Percentiles rank a stretch among this genome's conserved stretches.
Conservation (phyloP, 2,797 vertebrate genomes). For the Amniataba percoides region DNA sequence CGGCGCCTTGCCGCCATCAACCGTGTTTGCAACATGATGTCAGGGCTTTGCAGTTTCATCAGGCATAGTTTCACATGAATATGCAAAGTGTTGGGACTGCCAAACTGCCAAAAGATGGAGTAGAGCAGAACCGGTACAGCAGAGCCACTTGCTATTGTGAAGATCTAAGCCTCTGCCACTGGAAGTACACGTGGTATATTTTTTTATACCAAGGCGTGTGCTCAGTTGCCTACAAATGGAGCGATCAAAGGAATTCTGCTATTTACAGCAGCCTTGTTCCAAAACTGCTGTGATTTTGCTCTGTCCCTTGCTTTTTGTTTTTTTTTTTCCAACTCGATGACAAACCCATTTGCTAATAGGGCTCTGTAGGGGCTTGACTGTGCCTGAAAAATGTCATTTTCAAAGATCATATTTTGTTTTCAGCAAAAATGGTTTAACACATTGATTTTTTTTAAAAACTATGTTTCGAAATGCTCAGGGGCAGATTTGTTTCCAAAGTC, state of each 20-base stretch:
- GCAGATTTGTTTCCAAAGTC: slow-evolving; percentile 23
- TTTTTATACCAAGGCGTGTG: slow-evolving; percentile 33
- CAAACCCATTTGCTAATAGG: slow-evolving; percentile 35
- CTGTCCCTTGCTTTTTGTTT: slow-evolving; percentile 24
- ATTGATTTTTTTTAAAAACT: slow-evolving; percentile 26
- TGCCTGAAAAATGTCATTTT: slow-evolving; percentile 49
- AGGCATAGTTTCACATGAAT: slow-evolving; percentile 60
- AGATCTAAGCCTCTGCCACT: slow-evolving; percentile 51
- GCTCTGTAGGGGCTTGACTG: slow-evolving; percentile 21
- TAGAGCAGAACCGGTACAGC: slow-evolving; percentile 43
- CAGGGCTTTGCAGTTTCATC: slow-evolving; percentile 59
- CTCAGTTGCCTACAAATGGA: slow-evolving; percentile 57
- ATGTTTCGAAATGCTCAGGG: slow-evolving; percentile 23
- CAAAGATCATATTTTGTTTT: slow-evolving; percentile 47
- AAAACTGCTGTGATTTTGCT: slow-evolving; percentile 22
- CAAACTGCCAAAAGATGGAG: slow-evolving; percentile 64
- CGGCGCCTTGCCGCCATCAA: slow-evolving; percentile 28
- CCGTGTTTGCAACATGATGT: slow-evolving; percentile 63
- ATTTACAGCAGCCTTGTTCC: slow-evolving; percentile 34
- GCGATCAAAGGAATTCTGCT: slow-evolving; percentile 52
- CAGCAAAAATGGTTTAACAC: slow-evolving; percentile 20
- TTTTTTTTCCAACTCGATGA: slow-evolving; percentile 14
- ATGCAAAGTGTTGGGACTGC: slow-evolving; percentile 57
- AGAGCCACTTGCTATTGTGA: slow-evolving; percentile 36
- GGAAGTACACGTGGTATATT: slow-evolving; percentile 52